Conservation (phyloP, 2,888 invertebrate genomes). For the Copidosoma aretas region DNA sequence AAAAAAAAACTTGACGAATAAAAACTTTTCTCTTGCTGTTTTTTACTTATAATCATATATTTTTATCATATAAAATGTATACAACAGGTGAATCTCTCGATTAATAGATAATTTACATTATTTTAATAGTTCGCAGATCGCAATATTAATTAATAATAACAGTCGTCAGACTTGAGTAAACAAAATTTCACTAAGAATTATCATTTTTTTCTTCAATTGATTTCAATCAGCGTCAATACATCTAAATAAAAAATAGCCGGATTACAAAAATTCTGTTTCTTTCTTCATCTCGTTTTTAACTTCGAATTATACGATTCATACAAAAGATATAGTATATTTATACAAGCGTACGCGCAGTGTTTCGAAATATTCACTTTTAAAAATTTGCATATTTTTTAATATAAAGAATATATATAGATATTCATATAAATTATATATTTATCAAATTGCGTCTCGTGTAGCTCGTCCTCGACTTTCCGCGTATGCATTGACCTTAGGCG, state of each 20-base stretch:
- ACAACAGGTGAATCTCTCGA: slow-evolving; percentile 32
- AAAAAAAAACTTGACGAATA: too few species aligned
- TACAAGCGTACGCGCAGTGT: slow-evolving; percentile 33
- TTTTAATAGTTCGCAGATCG: slow-evolving; percentile 14
- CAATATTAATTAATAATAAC: slow-evolving; percentile 1
- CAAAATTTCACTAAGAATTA: background rate
- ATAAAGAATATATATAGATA: slow-evolving; percentile 34
- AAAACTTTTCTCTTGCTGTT: too few species aligned
- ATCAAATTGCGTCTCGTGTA: slow-evolving; percentile 25
- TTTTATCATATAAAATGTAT: slow-evolving; percentile 37
- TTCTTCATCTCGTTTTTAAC: slow-evolving; percentile 16
- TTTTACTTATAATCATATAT: slow-evolving; percentile 19
- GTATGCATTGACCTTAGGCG: slow-evolving; percentile 18
- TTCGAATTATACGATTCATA: slow-evolving; percentile 24
- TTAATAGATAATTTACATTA: slow-evolving; percentile 25
- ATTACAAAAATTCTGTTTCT: slow-evolving; percentile 18
- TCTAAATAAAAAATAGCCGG: background rate
- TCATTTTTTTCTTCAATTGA: background rate
- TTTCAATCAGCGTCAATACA: slow-evolving; percentile 6
- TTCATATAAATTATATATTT: slow-evolving; percentile 33
- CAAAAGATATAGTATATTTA: slow-evolving; percentile 25
- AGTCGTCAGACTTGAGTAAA: background rate
- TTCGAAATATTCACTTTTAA: slow-evolving; percentile 29
- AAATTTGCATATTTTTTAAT: slow-evolving; percentile 24
- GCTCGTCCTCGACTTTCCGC: slow-evolving; percentile 13